These are phyloP conservation scores for Rhynchotus rufescens DNA, from an alignment of 2,797 vertebrate species.

Conservation along the genomic window DNA sequence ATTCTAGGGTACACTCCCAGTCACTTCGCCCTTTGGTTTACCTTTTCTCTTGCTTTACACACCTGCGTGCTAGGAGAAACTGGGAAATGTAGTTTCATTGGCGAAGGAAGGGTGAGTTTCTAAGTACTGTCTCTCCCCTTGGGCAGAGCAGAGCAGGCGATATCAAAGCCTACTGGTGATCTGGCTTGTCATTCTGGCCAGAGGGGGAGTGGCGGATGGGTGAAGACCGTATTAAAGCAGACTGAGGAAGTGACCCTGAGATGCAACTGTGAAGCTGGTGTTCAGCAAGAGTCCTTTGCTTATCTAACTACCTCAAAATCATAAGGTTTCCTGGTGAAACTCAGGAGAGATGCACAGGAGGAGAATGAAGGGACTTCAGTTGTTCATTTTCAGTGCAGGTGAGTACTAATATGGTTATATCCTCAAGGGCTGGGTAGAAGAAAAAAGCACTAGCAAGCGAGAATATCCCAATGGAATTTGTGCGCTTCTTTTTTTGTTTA, in stretches of 20 bases:
- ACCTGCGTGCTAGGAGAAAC: background rate
- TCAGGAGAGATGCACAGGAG: background rate
- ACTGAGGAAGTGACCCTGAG: background rate
- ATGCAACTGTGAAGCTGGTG: background rate
- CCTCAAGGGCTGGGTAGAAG: background rate
- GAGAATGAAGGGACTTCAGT: background rate
- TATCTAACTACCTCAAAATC: background rate
- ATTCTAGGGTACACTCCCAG: background rate
- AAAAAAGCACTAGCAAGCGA: background rate
- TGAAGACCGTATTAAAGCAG: background rate
- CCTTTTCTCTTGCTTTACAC: background rate
- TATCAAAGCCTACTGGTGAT: background rate
- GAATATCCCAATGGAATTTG: background rate
- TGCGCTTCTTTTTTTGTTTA: background rate
- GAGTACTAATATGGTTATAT: conserved; percentile 45
- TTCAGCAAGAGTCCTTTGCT: background rate
- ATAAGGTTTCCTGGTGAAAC: background rate
- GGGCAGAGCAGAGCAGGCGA: background rate
- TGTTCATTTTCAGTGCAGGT: conserved; percentile 66
- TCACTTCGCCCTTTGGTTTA: background rate
- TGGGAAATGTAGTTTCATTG: background rate
- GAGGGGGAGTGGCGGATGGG: background rate
- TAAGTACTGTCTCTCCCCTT: background rate
- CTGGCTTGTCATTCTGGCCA: background rate
- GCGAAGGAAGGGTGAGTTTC: background rate